These are phyloP conservation scores for Anoplius nigerrimus DNA, from an alignment of 2,888 invertebrate genomes.

Conservation along the genomic window DNA sequence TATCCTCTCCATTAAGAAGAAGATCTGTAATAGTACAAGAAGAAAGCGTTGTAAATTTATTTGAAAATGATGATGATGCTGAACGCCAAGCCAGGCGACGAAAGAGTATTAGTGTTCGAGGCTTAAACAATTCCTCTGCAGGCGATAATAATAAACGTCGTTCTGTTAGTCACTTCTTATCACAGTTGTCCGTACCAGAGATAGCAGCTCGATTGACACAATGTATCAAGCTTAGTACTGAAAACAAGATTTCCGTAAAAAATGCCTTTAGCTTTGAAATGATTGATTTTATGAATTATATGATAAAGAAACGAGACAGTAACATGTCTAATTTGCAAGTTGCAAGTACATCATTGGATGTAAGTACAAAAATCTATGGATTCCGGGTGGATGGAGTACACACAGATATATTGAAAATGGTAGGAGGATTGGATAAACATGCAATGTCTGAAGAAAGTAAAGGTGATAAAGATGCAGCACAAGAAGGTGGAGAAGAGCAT, in stretches of 20 bases:
- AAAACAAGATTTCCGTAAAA: conserved; percentile 86
- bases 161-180: conserved; percentile 56
- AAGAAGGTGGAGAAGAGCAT: conserved; percentile 16
- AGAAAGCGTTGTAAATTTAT: not conserved
- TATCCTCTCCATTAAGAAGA: conserved; percentile 32
- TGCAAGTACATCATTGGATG: conserved; percentile 90
- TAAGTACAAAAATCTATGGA: conserved; percentile 91
- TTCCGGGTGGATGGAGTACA: conserved; percentile 91
- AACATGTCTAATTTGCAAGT: conserved; percentile 86
- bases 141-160: conserved; percentile 42
- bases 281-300: conserved; percentile 89
- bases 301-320: conserved; percentile 83
- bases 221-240: conserved; percentile 65
- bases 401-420: conserved; percentile 87
- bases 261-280: conserved; percentile 93
- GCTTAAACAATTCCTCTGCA: not conserved
- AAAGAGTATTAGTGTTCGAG: conserved; percentile 19
- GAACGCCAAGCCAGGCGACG: conserved; percentile 58
- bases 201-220: conserved; percentile 62
- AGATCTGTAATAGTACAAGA: conserved; percentile 17
- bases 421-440: conserved; percentile 79
- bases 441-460: conserved; percentile 30
- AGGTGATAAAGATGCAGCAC: conserved; percentile 39
- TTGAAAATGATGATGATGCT: conserved; percentile 66
- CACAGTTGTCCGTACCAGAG: conserved; percentile 55